phyloP scores from a whole-genome alignment of 1,140 invertebrate genomes.

The Ladona fulva region DNA sequence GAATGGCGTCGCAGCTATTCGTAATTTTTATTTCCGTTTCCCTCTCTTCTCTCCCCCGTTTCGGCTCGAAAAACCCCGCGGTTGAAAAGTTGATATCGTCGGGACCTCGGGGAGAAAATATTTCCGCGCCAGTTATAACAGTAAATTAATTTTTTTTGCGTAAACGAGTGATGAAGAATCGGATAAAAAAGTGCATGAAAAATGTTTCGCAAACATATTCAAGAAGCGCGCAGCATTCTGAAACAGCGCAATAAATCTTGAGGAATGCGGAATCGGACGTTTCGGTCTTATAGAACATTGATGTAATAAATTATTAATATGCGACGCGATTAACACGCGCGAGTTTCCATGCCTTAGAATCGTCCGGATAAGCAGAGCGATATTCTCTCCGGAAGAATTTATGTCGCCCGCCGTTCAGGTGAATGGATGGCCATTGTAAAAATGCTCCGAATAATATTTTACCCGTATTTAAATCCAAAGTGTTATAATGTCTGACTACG shows the following conservation, averaged over 20 bases:
- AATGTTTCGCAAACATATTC: not conserved
- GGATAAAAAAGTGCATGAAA: not conserved
- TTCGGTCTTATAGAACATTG: not conserved
- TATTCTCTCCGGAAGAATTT: too few species aligned
- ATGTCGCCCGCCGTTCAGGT: too few species aligned
- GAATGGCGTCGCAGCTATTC: not conserved
- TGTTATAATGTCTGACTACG: too few species aligned
- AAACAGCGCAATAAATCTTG: not conserved
- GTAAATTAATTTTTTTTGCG: slow-evolving; percentile 1
- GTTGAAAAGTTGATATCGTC: slow-evolving; percentile 1
- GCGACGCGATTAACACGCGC: not conserved
- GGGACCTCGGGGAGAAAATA: not conserved
- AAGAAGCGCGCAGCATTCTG: not conserved
- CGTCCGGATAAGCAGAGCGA: too few species aligned
- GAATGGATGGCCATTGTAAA: too few species aligned
- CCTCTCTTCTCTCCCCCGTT: not conserved
- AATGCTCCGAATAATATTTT: too few species aligned
- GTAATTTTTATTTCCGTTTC: not conserved
- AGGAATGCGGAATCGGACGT: slow-evolving; percentile 3
- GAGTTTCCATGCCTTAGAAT: too few species aligned
- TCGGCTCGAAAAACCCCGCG: not conserved
- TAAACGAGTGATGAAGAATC: not conserved
- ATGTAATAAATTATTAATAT: not conserved
- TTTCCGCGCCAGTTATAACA: not conserved
- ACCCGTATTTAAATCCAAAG: too few species aligned